phyloP scores from a whole-genome alignment of 2,113 vertebrate genomes.

The Aptenodytes patagonicus region DNA sequence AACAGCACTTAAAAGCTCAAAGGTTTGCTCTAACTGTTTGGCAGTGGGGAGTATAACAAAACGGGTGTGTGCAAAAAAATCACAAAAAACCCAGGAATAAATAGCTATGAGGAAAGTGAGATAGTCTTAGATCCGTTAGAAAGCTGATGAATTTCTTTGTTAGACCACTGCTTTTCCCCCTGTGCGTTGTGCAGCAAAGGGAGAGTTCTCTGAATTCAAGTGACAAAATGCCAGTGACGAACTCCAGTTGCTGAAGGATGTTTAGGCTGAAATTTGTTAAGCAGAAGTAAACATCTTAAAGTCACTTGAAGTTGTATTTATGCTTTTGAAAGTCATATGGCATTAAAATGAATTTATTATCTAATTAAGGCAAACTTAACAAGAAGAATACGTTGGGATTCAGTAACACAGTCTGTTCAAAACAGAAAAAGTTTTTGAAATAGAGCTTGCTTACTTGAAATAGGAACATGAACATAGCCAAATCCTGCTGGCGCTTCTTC shows the following conservation, averaged over 20 bases:
- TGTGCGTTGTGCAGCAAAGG: neutral
- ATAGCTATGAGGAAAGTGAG: neutral
- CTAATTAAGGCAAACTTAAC: neutral
- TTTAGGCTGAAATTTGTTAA: neutral
- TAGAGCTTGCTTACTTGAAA: neutral
- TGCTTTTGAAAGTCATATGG: neutral
- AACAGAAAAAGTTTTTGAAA: neutral
- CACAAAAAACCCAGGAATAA: neutral
- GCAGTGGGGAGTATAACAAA: neutral
- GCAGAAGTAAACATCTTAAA: neutral
- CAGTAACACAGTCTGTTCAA: neutral
- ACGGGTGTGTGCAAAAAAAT: neutral
- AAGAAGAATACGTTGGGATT: accelerated
- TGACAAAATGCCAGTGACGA: neutral
- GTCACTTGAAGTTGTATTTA: neutral
- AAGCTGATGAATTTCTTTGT: neutral
- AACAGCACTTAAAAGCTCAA: neutral
- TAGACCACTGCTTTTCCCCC: neutral
- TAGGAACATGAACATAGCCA: neutral
- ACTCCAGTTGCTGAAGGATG: neutral
- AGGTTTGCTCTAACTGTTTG: neutral
- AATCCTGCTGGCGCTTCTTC: neutral
- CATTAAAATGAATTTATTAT: neutral
- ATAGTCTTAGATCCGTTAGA: neutral
- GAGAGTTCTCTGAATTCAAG: neutral